phyloP scores from a whole-genome alignment of 2,113 vertebrate genomes.

The Condylura cristata region DNA sequence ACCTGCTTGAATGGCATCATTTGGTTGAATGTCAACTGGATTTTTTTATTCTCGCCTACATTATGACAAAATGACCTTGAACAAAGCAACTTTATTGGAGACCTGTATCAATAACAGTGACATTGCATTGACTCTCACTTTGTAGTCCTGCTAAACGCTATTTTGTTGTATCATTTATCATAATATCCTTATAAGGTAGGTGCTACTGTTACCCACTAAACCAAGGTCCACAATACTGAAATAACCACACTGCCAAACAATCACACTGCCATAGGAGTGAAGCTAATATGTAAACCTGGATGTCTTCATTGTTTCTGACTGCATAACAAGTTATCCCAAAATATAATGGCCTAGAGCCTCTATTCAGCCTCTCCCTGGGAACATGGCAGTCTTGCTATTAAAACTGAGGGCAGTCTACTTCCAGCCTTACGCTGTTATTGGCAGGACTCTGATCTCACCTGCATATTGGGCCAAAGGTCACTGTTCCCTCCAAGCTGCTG shows the following conservation, averaged over 20 bases:
- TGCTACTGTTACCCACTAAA: background rate
- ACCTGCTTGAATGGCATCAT: background rate
- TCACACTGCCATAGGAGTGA: background rate
- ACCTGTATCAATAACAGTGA: background rate
- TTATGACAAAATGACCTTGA: background rate
- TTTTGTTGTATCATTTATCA: background rate
- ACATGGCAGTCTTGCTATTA: background rate
- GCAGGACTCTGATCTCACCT: background rate
- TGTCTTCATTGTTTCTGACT: background rate
- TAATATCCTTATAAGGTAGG: background rate
- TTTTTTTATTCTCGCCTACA: background rate
- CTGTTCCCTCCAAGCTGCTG: background rate
- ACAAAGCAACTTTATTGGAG: background rate
- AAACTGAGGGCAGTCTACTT: background rate
- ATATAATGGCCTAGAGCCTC: background rate
- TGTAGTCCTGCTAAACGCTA: background rate
- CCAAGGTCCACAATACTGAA: background rate
- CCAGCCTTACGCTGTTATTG: background rate
- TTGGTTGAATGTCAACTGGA: background rate
- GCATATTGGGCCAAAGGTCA: background rate
- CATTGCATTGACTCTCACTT: background rate
- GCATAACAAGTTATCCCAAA: background rate
- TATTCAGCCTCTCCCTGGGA: background rate
- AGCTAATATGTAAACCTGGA: background rate
- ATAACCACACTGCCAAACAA: background rate